Conservation (phyloP, 2,888 invertebrate species). For the Bembecia ichneumoniformis region DNA sequence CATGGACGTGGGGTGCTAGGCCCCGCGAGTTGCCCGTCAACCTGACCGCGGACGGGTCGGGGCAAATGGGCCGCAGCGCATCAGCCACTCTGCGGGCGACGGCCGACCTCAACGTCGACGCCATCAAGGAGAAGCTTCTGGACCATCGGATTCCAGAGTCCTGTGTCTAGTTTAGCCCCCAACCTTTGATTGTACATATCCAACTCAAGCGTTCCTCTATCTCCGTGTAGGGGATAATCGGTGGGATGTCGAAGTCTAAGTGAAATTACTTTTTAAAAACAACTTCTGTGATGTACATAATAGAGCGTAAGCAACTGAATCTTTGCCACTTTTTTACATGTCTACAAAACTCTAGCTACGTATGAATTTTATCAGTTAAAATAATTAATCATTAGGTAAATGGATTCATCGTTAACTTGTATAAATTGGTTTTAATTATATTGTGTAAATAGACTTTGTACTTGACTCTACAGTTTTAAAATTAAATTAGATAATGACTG, state of each 20-base stretch:
- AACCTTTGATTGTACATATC: not conserved
- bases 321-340: constrained; percentile 71
- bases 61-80: constrained; percentile 51
- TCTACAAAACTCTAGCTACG: constrained; percentile 45
- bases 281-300: constrained; percentile 52
- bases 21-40: constrained; percentile 49
- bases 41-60: constrained; percentile 12
- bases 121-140: constrained; percentile 89
- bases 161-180: constrained; percentile 78
- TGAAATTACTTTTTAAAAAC: constrained; percentile 11
- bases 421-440: constrained; percentile 28
- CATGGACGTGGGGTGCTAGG: constrained; percentile 72
- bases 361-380: constrained; percentile 24
- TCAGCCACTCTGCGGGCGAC: constrained; percentile 61
- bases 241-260: no score
- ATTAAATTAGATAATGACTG: constrained; percentile 13
- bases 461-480: constrained; percentile 35
- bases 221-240: no score
- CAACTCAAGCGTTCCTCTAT: not conserved
- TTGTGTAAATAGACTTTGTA: constrained; percentile 58
- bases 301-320: constrained; percentile 61
- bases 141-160: constrained; percentile 90
- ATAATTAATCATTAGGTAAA: constrained; percentile 22
- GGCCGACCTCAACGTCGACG: constrained; percentile 81
- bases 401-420: constrained; percentile 39